Conservation (phyloP, 2,113 vertebrate species). For the Urocynchramus pylzowi region DNA sequence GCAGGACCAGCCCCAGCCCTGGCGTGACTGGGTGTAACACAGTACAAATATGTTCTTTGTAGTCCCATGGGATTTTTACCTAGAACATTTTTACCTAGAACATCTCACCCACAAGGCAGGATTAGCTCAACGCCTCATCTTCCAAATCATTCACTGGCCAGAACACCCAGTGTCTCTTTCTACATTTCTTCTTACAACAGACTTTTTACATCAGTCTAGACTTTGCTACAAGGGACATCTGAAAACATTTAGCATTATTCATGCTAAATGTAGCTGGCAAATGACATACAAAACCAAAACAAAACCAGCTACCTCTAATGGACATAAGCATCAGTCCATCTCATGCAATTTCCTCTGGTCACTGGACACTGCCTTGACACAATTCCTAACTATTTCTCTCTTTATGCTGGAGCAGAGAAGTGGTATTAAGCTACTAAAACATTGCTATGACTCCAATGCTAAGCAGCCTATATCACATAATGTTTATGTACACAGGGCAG, state of each 20-base stretch:
- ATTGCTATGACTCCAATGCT: not conserved
- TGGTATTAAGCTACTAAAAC: not conserved
- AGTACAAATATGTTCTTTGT: not conserved
- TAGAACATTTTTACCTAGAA: not conserved
- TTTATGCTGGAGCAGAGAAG: not conserved
- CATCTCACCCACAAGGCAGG: not conserved
- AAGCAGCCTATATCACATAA: accelerated
- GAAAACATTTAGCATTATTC: not conserved
- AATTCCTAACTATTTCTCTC: not conserved
- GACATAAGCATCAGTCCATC: not conserved
- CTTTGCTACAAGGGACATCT: not conserved
- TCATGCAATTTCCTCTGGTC: not conserved
- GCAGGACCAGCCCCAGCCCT: not conserved
- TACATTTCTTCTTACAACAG: not conserved
- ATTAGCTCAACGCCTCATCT: not conserved
- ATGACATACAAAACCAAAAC: not conserved
- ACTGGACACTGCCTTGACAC: not conserved
- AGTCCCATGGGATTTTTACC: not conserved
- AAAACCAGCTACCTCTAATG: not conserved
- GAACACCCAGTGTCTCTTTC: not conserved
- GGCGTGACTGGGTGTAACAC: not conserved
- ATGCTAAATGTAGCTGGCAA: not conserved
- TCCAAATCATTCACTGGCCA: not conserved
- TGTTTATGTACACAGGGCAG: not conserved
- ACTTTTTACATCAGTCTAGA: not conserved